phyloP scores from a whole-genome alignment of 2,888 invertebrate genomes.

The Proisotoma minuta region DNA sequence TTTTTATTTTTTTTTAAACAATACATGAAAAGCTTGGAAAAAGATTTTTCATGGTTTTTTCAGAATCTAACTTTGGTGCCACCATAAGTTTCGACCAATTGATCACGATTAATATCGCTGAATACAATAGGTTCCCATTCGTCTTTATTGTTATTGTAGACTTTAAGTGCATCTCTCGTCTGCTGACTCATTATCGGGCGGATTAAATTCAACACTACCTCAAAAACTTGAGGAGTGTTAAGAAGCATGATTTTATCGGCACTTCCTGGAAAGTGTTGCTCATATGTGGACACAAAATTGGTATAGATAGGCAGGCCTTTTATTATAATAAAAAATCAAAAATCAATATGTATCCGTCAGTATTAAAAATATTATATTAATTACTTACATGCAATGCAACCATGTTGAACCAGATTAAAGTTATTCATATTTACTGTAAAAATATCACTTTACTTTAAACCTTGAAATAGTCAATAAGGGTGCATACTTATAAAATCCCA shows the following conservation, averaged over 20 bases:
- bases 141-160: conserved; percentile 5
- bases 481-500: background rate
- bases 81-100: conserved; percentile 1
- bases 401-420: conserved; percentile 10
- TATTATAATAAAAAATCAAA: background rate
- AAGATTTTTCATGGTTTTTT: too few species aligned
- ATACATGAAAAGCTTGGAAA: too few species aligned
- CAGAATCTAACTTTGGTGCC: conserved; percentile 10
- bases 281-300: background rate
- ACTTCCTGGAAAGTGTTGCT: background rate
- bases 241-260: conserved; percentile 1
- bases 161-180: conserved; percentile 6
- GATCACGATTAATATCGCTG: background rate
- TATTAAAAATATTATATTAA: background rate
- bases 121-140: conserved; percentile 6
- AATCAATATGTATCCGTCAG: background rate
- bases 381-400: conserved; percentile 1
- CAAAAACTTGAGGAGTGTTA: conserved; percentile 6
- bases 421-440: conserved; percentile 5
- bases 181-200: conserved; percentile 3
- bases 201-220: conserved; percentile 3
- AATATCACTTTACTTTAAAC: background rate
- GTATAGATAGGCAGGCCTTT: conserved; percentile 1
- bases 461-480: too few species aligned
- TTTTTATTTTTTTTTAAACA: too few species aligned